Evolutionary conservation across 2,888 invertebrate species (phyloP).

Genomic region (Cylloceria caligata): DNA sequence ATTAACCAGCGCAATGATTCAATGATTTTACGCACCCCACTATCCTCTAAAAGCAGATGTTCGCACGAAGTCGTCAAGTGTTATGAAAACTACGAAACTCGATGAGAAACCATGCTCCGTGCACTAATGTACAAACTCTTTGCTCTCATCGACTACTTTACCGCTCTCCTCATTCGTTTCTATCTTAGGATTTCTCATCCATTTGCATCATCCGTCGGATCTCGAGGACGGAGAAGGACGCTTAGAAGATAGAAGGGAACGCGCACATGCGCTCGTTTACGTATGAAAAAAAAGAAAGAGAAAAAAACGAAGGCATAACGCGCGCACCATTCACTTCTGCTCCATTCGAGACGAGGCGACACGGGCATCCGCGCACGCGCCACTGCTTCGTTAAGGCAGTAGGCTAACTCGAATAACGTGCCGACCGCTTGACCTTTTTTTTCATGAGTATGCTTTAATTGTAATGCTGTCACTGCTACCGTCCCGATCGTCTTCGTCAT

Average conservation of each 20-base stretch:
- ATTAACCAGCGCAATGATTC: neutral
- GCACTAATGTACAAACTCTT: neutral
- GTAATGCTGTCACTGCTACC: constrained; percentile 11
- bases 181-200: constrained; percentile 32
- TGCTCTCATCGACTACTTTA: constrained; percentile 14
- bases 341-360: neutral
- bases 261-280: neutral
- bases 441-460: constrained; percentile 34
- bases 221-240: constrained; percentile 31
- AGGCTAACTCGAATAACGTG: constrained; percentile 64
- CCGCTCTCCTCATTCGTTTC: neutral
- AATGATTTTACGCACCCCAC: neutral
- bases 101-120: neutral
- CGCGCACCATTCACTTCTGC: constrained; percentile 30
- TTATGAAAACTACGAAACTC: neutral
- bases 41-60: neutral
- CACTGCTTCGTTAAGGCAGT: constrained; percentile 44
- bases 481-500: constrained; percentile 2
- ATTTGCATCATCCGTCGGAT: constrained; percentile 13
- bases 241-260: neutral
- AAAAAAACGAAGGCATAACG: constrained; percentile 19
- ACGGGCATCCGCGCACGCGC: constrained; percentile 19
- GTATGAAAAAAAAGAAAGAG: neutral
- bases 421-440: constrained; percentile 64
- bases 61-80: neutral